These are phyloP conservation scores for Nomada goodeniana DNA, from an alignment of 2,888 invertebrate species.

Conservation along the genomic window DNA sequence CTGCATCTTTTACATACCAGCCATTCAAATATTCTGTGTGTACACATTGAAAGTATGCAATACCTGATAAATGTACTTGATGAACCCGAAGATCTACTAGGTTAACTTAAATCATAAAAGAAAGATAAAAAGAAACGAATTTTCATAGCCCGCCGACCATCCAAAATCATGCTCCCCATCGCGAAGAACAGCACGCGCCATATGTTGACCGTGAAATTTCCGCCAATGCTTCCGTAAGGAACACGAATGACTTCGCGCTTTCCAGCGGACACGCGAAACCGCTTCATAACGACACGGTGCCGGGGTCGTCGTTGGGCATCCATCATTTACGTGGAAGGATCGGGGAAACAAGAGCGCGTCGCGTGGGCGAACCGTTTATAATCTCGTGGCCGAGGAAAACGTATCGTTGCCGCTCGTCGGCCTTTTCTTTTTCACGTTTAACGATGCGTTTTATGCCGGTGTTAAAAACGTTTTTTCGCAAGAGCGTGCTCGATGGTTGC, in stretches of 20 bases:
- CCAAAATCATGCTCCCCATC: background rate
- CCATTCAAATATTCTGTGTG: no score
- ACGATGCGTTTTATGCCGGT: conserved; percentile 72
- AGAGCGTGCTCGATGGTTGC: conserved; percentile 47
- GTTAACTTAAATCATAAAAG: no score
- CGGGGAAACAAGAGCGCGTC: conserved; percentile 24
- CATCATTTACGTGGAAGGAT: conserved; percentile 63
- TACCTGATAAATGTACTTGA: no score
- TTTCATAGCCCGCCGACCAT: background rate
- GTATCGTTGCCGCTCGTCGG: conserved; percentile 27
- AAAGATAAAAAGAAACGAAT: background rate
- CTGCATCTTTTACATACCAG: no score
- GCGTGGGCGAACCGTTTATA: conserved; percentile 49
- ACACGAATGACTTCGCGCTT: conserved; percentile 66
- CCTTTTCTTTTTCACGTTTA: conserved; percentile 51
- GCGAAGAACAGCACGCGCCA: conserved; percentile 62
- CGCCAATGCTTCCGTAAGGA: conserved; percentile 40
- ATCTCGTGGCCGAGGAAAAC: conserved; percentile 26
- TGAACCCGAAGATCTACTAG: no score
- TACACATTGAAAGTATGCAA: no score
- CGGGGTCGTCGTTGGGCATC: conserved; percentile 49
- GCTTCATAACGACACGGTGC: conserved; percentile 50
- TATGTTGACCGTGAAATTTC: conserved; percentile 58
- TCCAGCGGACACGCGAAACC: conserved; percentile 55
- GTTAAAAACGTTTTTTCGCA: conserved; percentile 65